A percentile compares a stretch with the other conserved stretches of the same genome.
Evolutionary conservation across 2,797 vertebrate genomes (phyloP).

Genomic region (Basileuterus tristriatus): DNA sequence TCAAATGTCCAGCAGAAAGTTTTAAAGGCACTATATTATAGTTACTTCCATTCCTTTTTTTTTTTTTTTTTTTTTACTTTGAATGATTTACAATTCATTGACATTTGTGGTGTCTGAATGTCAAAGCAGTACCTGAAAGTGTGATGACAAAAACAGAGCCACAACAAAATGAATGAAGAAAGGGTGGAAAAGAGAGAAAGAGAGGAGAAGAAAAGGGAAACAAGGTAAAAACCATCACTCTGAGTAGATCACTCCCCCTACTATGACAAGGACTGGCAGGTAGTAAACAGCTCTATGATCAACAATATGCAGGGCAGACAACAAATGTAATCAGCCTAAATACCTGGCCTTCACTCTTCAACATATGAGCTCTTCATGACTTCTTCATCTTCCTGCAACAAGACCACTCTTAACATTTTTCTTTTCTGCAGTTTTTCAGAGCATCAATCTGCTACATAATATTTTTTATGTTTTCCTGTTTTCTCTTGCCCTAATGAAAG

Average conservation of each 20-base stretch:
- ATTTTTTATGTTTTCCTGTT: not conserved
- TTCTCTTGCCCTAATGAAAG: not conserved
- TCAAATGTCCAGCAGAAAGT: not conserved
- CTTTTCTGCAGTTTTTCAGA: not conserved
- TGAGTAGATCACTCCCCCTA: not conserved
- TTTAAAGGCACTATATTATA: not conserved
- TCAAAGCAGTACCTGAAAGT: not conserved
- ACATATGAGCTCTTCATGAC: not conserved
- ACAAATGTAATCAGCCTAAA: not conserved
- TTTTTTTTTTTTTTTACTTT: not conserved
- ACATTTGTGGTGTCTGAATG: not conserved
- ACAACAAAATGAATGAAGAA: not conserved
- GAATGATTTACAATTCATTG: not conserved
- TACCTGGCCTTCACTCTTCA: not conserved
- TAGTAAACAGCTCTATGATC: not conserved
- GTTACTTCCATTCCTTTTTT: not conserved
- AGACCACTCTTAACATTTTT: not conserved
- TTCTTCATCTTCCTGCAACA: not conserved
- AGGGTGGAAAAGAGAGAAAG: not conserved
- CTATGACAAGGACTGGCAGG: not conserved
- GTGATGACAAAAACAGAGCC: not conserved
- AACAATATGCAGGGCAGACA: not conserved
- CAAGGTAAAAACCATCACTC: accelerated
- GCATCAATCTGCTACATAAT: not conserved
- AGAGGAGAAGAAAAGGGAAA: not conserved